phyloP scores from a whole-genome alignment of 2,797 vertebrate species.

The Chloroceryle inda region DNA sequence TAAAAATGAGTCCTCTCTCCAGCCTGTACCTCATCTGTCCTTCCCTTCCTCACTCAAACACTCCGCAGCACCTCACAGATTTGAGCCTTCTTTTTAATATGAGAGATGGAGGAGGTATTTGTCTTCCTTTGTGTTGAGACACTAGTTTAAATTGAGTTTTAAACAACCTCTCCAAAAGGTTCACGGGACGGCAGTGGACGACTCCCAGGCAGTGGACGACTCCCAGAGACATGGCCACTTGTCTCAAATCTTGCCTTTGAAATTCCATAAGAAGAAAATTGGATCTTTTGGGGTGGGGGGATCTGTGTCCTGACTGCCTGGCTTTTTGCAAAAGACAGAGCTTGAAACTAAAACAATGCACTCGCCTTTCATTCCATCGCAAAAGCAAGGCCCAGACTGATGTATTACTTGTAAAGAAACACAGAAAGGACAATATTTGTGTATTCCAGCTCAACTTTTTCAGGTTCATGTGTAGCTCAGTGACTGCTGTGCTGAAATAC shows the following conservation, averaged over 20 bases:
- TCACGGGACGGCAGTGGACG: neutral
- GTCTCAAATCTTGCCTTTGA: neutral
- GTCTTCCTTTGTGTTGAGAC: neutral
- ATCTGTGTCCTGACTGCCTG: neutral
- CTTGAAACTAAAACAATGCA: neutral
- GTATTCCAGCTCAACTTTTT: neutral
- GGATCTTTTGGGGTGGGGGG: neutral
- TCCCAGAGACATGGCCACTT: neutral
- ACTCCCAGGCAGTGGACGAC: neutral
- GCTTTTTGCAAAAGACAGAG: neutral
- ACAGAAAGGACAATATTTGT: neutral
- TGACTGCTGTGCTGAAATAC: neutral
- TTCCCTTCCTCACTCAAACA: neutral
- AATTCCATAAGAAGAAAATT: neutral
- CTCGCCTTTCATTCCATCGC: neutral
- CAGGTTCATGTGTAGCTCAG: slow-evolving; percentile 18
- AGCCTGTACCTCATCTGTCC: neutral
- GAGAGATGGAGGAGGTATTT: neutral
- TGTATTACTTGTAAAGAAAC: neutral
- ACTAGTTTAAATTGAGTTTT: neutral
- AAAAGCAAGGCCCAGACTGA: neutral
- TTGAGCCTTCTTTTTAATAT: neutral
- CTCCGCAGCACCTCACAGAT: neutral
- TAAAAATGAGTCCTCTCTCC: neutral
- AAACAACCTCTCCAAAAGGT: neutral